Evolutionary conservation across 2,797 vertebrate species (phyloP).

Genomic region (Antennarius maculatus): DNA sequence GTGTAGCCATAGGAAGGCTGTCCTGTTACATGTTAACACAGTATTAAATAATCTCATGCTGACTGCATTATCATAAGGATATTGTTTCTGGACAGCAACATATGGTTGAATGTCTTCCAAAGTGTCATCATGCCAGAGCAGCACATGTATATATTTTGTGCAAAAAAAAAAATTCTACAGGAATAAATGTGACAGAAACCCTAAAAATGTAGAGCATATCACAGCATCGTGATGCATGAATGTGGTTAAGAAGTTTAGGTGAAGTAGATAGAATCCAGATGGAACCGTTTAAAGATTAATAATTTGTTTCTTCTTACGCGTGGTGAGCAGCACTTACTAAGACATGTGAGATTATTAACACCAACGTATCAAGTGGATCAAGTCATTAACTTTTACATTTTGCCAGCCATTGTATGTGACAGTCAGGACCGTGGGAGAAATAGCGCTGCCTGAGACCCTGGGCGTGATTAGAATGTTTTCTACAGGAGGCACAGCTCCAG

Average conservation of each 20-base stretch:
- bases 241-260: slow-evolving; percentile 7
- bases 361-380: slow-evolving; percentile 5
- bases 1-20: slow-evolving; percentile 52
- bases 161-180: background rate
- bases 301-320: background rate
- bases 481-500: slow-evolving; percentile 51
- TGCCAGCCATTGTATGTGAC: slow-evolving; percentile 8
- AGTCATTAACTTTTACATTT: slow-evolving; percentile 9
- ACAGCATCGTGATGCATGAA: background rate
- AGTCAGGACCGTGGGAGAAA: slow-evolving; percentile 14
- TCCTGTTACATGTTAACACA: slow-evolving; percentile 67
- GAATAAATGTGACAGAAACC: slow-evolving; percentile 1
- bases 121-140: slow-evolving; percentile 21
- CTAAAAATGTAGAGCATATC: background rate
- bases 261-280: background rate
- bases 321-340: background rate
- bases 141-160: background rate
- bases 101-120: slow-evolving; percentile 23
- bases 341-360: background rate
- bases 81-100: slow-evolving; percentile 58
- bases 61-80: slow-evolving; percentile 66
- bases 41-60: slow-evolving; percentile 60
- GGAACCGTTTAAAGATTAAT: background rate
- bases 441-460: slow-evolving; percentile 19
- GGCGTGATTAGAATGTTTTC: slow-evolving; percentile 50